phyloP scores from a whole-genome alignment of 2,113 vertebrate species.

The Phycodurus eques region DNA sequence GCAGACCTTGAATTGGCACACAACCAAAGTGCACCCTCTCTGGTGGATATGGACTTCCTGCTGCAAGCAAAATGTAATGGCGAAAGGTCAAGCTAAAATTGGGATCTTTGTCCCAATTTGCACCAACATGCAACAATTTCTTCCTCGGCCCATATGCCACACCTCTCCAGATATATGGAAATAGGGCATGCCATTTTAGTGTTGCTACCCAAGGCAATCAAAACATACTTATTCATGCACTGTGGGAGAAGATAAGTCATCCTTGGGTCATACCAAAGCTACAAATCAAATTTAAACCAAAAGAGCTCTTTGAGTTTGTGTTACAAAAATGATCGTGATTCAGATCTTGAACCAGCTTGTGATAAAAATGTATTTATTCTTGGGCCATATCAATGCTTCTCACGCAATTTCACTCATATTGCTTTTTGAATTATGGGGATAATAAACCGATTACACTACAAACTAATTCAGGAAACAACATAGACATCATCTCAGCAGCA shows the following conservation, averaged over 20 bases:
- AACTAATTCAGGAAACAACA: background rate
- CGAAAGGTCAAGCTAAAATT: too few relatives aligned
- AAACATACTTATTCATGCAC: background rate
- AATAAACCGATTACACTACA: background rate
- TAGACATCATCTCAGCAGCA: constrained; percentile 15
- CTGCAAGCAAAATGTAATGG: too few relatives aligned
- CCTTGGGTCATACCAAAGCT: background rate
- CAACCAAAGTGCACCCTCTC: too few relatives aligned
- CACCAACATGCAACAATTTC: background rate
- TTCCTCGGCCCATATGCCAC: background rate
- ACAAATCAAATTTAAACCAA: background rate
- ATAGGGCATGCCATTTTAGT: background rate
- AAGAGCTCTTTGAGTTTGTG: background rate
- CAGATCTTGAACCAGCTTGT: background rate
- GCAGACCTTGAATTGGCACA: too few relatives aligned
- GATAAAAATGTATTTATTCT: background rate
- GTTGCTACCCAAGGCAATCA: background rate
- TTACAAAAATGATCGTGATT: background rate
- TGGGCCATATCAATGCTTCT: background rate
- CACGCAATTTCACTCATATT: background rate
- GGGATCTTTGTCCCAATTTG: background rate
- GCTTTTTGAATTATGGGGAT: background rate
- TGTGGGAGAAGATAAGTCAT: background rate
- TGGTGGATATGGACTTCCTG: too few relatives aligned
- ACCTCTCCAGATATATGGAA: background rate